Evolutionary conservation across 2,113 vertebrate species (phyloP).

Genomic region (Saiga tatarica): DNA sequence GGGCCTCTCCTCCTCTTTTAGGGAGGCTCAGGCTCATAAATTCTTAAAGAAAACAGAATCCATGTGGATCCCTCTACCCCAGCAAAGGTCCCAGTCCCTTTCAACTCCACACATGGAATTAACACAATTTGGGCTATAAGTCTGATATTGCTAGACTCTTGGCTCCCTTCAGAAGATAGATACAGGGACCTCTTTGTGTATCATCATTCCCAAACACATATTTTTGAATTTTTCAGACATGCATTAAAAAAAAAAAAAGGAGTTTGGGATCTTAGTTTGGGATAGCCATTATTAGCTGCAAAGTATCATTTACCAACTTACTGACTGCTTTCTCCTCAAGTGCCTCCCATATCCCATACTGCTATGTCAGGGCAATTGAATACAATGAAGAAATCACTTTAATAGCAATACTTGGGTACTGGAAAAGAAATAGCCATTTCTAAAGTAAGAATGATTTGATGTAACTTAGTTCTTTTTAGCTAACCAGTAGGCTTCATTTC

Average conservation of each 20-base stretch:
- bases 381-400: not conserved
- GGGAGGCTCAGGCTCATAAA: not conserved
- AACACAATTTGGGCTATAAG: not conserved
- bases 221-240: not conserved
- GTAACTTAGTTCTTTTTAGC: not conserved
- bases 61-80: not conserved
- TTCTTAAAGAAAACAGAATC: slow-evolving; percentile 18
- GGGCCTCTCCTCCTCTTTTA: accelerated
- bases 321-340: not conserved
- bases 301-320: not conserved
- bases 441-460: not conserved
- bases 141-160: not conserved
- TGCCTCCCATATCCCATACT: not conserved
- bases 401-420: not conserved
- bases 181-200: not conserved
- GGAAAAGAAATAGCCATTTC: not conserved
- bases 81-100: not conserved
- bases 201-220: not conserved
- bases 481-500: not conserved
- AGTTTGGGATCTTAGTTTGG: not conserved
- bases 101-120: not conserved
- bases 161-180: not conserved
- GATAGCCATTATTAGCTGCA: not conserved
- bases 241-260: not conserved
- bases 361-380: not conserved